Evolutionary conservation across 2,888 invertebrate genomes (phyloP).

Genomic region (Monochamus alternatus): DNA sequence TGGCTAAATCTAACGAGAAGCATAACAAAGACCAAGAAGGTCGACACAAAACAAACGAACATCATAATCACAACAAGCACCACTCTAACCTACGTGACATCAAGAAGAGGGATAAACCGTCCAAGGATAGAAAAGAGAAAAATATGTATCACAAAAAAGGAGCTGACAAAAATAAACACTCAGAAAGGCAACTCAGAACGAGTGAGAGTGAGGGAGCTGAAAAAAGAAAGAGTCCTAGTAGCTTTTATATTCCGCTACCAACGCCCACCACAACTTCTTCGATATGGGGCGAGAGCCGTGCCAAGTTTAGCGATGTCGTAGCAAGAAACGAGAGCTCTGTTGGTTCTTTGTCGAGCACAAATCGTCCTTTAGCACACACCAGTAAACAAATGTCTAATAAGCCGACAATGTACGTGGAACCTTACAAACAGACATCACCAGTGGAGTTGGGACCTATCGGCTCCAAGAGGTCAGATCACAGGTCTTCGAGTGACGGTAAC

Average conservation of each 20-base stretch:
- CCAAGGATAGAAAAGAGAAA: slow-evolving; percentile 64
- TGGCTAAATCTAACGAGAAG: slow-evolving; percentile 46
- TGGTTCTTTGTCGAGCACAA: slow-evolving; percentile 53
- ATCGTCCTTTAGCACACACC: slow-evolving; percentile 40
- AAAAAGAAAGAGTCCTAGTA: slow-evolving; percentile 43
- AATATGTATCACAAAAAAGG: slow-evolving; percentile 52
- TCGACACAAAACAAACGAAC: slow-evolving; percentile 37
- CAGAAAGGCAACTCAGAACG: slow-evolving; percentile 49
- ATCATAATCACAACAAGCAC: slow-evolving; percentile 45
- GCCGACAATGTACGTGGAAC: slow-evolving; percentile 68
- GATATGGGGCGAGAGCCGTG: slow-evolving; percentile 74
- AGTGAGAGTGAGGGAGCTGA: slow-evolving; percentile 33
- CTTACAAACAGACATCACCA: slow-evolving; percentile 63
- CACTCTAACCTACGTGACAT: slow-evolving; percentile 44
- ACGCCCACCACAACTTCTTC: slow-evolving; percentile 64
- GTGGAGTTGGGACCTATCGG: slow-evolving; percentile 71
- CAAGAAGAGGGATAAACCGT: slow-evolving; percentile 55
- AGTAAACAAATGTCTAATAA: slow-evolving; percentile 51
- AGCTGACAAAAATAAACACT: slow-evolving; percentile 49
- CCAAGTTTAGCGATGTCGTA: slow-evolving; percentile 77
- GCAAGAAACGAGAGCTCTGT: slow-evolving; percentile 70
- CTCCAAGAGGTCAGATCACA: slow-evolving; percentile 60
- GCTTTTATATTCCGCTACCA: slow-evolving; percentile 57
- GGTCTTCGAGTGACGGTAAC: slow-evolving; percentile 37
- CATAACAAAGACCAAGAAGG: slow-evolving; percentile 44